Conservation (phyloP, 1,140 invertebrate genomes). For the Drosophila auraria region DNA sequence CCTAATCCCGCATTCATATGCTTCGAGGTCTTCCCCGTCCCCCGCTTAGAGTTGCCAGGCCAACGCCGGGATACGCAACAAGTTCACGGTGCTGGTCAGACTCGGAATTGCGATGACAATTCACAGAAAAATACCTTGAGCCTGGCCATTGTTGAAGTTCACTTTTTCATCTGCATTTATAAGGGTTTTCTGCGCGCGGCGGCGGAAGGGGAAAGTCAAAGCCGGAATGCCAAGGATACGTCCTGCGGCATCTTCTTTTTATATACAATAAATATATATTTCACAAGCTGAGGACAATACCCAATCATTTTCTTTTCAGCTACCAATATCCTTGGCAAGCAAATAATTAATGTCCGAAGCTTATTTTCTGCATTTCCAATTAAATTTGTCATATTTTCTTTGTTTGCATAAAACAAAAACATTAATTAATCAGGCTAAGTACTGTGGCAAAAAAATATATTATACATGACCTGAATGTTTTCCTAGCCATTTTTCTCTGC, state of each 20-base stretch:
- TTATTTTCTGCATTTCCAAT: constrained; percentile 13
- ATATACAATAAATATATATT: constrained; percentile 9
- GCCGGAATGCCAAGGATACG: background rate
- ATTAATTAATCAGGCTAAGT: constrained; percentile 41
- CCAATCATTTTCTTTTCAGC: background rate
- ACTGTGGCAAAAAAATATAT: constrained; percentile 4
- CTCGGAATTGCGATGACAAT: constrained; percentile 21
- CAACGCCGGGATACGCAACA: constrained; percentile 20
- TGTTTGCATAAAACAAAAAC: constrained; percentile 29
- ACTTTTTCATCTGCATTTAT: constrained; percentile 27
- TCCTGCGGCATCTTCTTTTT: constrained; percentile 1
- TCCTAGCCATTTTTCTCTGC: background rate
- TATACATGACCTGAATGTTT: constrained; percentile 2
- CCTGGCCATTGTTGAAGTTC: constrained; percentile 16
- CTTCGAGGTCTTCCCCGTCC: constrained; percentile 1
- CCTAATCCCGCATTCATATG: constrained; percentile 32
- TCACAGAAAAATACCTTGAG: constrained; percentile 14
- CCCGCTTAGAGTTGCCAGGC: background rate
- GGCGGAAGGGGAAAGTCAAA: background rate
- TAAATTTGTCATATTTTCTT: constrained; percentile 17
- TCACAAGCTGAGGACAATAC: background rate
- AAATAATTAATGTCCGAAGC: background rate
- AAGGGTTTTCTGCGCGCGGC: constrained; percentile 5
- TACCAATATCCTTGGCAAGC: constrained; percentile 3
- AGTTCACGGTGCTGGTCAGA: constrained; percentile 14